Percentiles rank a stretch among this genome's conserved stretches.
phyloP scores from a whole-genome alignment of 2,888 invertebrate genomes.

The Drosophila lutescens region DNA sequence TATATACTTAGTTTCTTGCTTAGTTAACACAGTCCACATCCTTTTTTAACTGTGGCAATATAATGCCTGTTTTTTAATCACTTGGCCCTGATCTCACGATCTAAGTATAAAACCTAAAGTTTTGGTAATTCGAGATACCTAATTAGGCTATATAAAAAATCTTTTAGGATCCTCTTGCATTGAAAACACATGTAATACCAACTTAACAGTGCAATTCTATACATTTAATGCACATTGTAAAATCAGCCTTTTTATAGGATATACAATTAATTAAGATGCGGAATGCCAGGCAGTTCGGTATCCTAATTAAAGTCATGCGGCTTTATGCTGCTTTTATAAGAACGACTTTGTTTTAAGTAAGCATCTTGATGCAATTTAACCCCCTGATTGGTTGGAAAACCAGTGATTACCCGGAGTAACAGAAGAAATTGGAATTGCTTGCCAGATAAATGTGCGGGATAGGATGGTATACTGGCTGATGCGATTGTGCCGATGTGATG shows the following conservation, averaged over 20 bases:
- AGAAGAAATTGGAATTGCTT: conserved; percentile 34
- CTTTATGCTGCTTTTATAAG: conserved; percentile 9
- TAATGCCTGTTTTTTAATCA: not conserved
- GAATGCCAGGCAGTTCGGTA: not conserved
- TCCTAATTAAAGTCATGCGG: conserved; percentile 13
- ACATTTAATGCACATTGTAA: conserved; percentile 6
- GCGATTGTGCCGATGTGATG: conserved; percentile 36
- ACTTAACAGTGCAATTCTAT: not conserved
- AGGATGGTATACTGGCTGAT: conserved; percentile 22
- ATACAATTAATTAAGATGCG: conserved; percentile 25
- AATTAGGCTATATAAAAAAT: not conserved
- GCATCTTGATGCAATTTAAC: conserved; percentile 39
- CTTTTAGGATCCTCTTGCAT: conserved; percentile 8
- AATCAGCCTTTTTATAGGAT: not conserved
- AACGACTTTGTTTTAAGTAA: conserved; percentile 35
- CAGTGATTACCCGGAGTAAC: conserved; percentile 27
- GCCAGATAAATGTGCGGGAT: conserved; percentile 34
- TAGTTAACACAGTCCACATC: conserved; percentile 1
- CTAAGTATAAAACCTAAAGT: not conserved
- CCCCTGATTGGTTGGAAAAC: conserved; percentile 34
- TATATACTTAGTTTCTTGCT: not conserved
- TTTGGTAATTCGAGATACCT: conserved; percentile 14
- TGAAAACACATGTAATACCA: not conserved
- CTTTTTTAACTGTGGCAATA: not conserved
- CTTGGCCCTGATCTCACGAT: conserved; percentile 7